Evolutionary conservation across 2,113 vertebrate species (phyloP), one percentile per base, ranked within the genome.

Genomic region (Natator depressus): DNA sequence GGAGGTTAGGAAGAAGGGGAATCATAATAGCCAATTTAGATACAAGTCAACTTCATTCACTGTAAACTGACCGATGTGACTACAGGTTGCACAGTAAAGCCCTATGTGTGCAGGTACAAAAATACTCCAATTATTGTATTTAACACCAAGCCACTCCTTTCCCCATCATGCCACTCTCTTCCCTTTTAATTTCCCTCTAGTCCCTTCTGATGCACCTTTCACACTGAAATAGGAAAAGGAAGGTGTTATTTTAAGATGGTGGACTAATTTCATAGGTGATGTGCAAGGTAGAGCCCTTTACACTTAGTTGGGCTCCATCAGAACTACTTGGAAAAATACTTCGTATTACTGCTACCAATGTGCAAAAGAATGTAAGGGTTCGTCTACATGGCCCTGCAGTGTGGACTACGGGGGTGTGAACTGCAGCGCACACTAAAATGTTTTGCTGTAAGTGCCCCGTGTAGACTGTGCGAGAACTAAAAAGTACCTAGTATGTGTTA

Each of bases 21-120:
- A 38, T 0, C 8, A 46, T 7, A 0, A 72, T 82, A 2, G 10
- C 10, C 9, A 29, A 4, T n/a, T 20, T 81, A 75, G 5, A 1
- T 17, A n/a, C 17, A 22, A n/a, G 1, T 59, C 19, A 35, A 38
- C 29, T 92, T 10, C 24, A 47, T 35, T 72, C 80, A 78, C 69
- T 80, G 1, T 38, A 35, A 10, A 4, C 22, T 25, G 72, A 76
- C 38, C 12, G 6, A 25, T 46, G 11, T 25, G 20, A 76, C n/a
- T 42, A n/a, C 17, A 14, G 19, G 22, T 38, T 75, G 69, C n/a
- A 25, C 38, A 25, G 9, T 24, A 46, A 25, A 76, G 10, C 20
- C 38, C 5, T 42, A 38, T 76, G 46, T 46, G 24, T 76, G 75
- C 22, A 27, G 42, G 6, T 76, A 76, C 24, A 42, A 78, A 76